Conservation (phyloP, 37 sponge, comb jelly and placozoan species). For the Axinella damicornis region DNA sequence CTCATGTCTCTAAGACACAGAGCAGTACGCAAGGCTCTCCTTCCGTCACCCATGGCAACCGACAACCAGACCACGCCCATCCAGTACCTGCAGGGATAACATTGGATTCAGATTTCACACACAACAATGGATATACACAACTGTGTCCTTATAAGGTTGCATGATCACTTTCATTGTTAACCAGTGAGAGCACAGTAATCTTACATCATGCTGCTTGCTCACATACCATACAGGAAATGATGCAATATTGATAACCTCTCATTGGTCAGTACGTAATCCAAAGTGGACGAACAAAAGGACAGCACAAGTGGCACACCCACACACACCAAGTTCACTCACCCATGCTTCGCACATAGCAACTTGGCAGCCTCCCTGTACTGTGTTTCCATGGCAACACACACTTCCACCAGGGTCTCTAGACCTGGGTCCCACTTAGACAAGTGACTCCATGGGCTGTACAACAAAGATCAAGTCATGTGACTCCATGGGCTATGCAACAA, state of each 20-base stretch:
- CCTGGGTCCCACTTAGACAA: background rate
- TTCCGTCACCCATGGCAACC: slow-evolving; percentile 49
- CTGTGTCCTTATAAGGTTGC: too few relatives aligned
- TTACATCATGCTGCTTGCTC: too few relatives aligned
- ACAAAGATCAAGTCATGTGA: too few relatives aligned
- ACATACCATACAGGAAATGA: too few relatives aligned
- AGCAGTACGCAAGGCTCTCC: slow-evolving; percentile 16
- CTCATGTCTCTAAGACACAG: slow-evolving; percentile 7
- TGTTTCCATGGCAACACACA: slow-evolving; percentile 28
- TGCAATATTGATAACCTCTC: too few relatives aligned
- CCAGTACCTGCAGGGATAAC: slow-evolving; percentile 27
- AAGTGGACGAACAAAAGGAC: too few relatives aligned
- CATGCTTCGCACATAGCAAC: background rate
- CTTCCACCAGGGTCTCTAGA: slow-evolving; percentile 14
- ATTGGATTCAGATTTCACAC: background rate
- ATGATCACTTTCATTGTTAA: too few relatives aligned
- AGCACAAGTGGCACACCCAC: too few relatives aligned
- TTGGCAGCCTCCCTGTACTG: background rate
- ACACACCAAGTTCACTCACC: background rate
- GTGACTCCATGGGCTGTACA: slow-evolving; percentile 35
- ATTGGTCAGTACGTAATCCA: too few relatives aligned
- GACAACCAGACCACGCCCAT: slow-evolving; percentile 25
- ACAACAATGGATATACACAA: too few relatives aligned
- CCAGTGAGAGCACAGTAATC: too few relatives aligned
- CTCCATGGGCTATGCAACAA: too few relatives aligned